These are phyloP conservation scores for Blennius ocellaris DNA, from an alignment of 2,113 vertebrate species.

Conservation along the genomic window DNA sequence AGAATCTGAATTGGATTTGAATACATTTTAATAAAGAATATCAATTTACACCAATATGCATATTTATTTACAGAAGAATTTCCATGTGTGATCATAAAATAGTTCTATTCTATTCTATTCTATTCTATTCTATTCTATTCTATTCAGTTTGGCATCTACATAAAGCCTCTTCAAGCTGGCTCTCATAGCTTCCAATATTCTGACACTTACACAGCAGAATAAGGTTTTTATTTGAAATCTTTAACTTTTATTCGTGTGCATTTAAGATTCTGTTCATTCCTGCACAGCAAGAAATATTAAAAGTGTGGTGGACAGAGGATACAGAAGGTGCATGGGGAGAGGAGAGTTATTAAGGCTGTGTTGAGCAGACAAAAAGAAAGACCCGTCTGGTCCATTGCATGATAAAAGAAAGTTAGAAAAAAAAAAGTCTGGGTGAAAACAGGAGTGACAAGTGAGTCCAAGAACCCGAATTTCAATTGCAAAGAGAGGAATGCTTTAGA, in stretches of 20 bases:
- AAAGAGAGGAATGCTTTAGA: slow-evolving; percentile 52
- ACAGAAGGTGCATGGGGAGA: neutral
- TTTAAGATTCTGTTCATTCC: too few species aligned
- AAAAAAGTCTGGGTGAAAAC: slow-evolving; percentile 38
- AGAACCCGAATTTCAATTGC: slow-evolving; percentile 66
- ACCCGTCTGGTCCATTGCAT: slow-evolving; percentile 26
- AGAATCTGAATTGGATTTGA: too few species aligned
- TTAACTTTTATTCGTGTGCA: too few species aligned
- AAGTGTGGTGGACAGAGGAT: neutral
- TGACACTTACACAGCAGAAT: neutral
- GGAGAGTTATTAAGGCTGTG: neutral
- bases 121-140: too few species aligned
- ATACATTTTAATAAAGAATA: too few species aligned
- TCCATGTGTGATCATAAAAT: too few species aligned
- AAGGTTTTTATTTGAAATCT: neutral
- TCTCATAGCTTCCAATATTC: too few species aligned
- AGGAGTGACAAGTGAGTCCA: slow-evolving; percentile 52
- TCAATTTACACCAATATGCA: too few species aligned
- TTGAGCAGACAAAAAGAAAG: slow-evolving; percentile 5
- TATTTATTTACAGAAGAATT: too few species aligned
- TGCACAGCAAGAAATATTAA: neutral
- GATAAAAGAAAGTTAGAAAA: slow-evolving; percentile 48
- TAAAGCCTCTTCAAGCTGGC: too few species aligned
- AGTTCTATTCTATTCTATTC: too few species aligned
- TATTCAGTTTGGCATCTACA: too few species aligned